A percentile compares a stretch with the other conserved stretches of the same genome.
Evolutionary conservation across 2,797 vertebrate species (phyloP).

Genomic region (Diplodus puntazzo): DNA sequence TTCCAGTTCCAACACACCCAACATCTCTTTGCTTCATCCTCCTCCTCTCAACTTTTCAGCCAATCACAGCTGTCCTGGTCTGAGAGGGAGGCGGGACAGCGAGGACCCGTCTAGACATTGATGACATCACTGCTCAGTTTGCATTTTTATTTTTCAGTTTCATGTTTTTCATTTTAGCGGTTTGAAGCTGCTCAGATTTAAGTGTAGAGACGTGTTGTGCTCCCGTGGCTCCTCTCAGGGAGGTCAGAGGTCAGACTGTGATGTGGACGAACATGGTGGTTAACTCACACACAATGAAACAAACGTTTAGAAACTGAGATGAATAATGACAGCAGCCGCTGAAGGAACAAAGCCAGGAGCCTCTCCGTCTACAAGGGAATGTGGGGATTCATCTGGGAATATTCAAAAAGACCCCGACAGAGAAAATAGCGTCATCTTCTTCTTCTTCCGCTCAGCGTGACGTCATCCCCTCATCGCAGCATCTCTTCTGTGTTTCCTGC

Average conservation of each 20-base stretch:
- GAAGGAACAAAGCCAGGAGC: too few species aligned
- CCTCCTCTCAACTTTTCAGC: conserved; percentile 4
- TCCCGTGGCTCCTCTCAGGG: background rate
- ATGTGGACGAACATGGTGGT: background rate
- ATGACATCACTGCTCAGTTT: background rate
- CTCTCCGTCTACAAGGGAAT: too few species aligned
- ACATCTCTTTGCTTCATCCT: background rate
- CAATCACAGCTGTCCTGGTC: conserved; percentile 30
- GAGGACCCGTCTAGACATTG: background rate
- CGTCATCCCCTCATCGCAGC: background rate
- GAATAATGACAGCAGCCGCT: too few species aligned
- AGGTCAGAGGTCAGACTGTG: background rate
- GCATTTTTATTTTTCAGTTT: background rate
- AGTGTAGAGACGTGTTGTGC: too few species aligned
- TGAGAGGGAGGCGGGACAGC: background rate
- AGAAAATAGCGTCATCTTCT: too few species aligned
- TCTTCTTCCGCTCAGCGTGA: background rate
- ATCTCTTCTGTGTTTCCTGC: background rate
- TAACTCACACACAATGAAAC: background rate
- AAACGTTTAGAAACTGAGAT: too few species aligned
- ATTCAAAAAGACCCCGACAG: too few species aligned
- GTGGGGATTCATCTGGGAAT: too few species aligned
- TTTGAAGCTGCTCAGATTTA: background rate
- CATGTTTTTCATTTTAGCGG: background rate
- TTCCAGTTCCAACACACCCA: conserved; percentile 47